Evolutionary conservation across 2,888 invertebrate genomes (phyloP), one percentile per base, ranked within the genome.

Genomic region (Chaetogeoica ovagalla): DNA sequence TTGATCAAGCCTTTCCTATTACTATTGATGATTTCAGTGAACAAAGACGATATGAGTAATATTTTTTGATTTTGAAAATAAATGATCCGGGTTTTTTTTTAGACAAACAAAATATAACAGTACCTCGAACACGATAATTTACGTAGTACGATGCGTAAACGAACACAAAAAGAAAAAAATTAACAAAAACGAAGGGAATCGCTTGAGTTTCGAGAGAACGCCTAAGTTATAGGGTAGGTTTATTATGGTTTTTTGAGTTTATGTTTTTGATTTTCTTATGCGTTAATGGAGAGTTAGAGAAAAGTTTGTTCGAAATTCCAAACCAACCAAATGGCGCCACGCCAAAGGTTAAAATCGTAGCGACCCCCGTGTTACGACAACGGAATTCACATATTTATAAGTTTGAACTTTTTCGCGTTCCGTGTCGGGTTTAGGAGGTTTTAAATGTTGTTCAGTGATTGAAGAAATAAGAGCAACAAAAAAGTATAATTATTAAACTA

Each of bases 321-420:
- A 23, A 69, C 55, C 11, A 23, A 69, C 55, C 43, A 4, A 48
- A 17, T 15, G 52, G 52, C 30, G 17, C 30, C 19, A 3, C 17
- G 30, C 68, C 30, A 69, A 52, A 23, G 52, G 68, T 69, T 19
- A 11, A 37, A 55, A 37, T 55, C 30, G 9, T 69, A 55, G 69
- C 37, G 55, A 37, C 19, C n/a, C 69, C n/a, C 69, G n/a, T n/a
- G 48, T 48, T 66, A 48, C 15, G 66, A 21, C 48, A 23, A 48
- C 30, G 69, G 11, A 30, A 69, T 69, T 69, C 55, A 30, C 69
- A 55, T 69, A 69, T 37, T 69, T 55, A 55, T 55, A 69, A 30
- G 30, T 55, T 55, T 9, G 19, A 55, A 69, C 55, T 55, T 55
- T 52, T 69, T 55, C 5, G 19, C 17, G 55, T 55, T 19, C 37